Evolutionary conservation across 2,888 invertebrate genomes (phyloP), one percentile per base, ranked within the genome.

Genomic region (Trachelus iudaicus): DNA sequence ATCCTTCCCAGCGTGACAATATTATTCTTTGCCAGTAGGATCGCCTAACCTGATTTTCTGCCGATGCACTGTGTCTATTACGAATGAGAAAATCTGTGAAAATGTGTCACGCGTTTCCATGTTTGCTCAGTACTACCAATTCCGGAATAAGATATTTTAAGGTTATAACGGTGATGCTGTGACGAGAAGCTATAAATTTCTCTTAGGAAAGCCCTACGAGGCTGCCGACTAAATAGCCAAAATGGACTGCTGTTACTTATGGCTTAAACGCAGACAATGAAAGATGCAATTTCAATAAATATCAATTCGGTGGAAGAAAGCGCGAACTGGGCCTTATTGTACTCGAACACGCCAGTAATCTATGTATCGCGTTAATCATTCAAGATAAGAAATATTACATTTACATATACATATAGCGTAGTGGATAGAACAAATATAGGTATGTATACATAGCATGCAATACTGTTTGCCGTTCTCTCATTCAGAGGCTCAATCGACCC

Each of bases 281-380:
- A 81, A 31, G 33, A 73, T 73, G 77, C 75, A 79, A 76, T 83
- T 83, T 82, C 84, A 84, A 85, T 85, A 83, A 84, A 85, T 85
- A 83, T 84, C 81, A 81, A 84, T 84, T 83, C 80, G 80, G 80
- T 79, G 80, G 82, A 82, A 83, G 84, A 81, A 82, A 84, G 79
- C 79, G 79, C 56, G 37, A 69, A 33, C 34, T 35, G 34, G 76
- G 75, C 79, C 71, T 85, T 82, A 84, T 78, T 81, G 79, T 81
- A 71, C 75, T 79, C 73, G 69, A 79, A 76, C 83, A 84, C 84
- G 82, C 83, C 79, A 84, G 76, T 79, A 82, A 81, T 82, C 77
- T 82, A 83, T 84, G 79, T 77, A 82, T 81, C 83, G 81, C 82
- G 12, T 34, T 71, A 34, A 71, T 34, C 31, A 71, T 31, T 71